These are phyloP conservation scores for Mactra quadrangularis DNA, from an alignment of 1,140 invertebrate genomes.

Conservation along the genomic window DNA sequence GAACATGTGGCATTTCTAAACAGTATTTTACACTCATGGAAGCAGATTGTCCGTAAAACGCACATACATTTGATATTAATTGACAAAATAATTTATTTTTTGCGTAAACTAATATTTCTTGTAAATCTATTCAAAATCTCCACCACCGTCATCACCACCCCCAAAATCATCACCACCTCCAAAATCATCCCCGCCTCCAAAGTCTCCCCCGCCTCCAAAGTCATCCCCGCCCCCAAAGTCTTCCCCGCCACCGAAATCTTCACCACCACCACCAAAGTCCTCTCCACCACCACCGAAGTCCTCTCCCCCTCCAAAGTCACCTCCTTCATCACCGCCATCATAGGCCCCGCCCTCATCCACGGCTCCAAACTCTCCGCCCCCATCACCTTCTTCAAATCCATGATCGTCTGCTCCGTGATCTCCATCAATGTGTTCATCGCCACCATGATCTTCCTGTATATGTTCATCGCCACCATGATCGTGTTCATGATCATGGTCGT, in stretches of 20 bases:
- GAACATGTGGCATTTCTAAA: too few species aligned
- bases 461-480: too few species aligned
- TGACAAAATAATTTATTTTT: too few species aligned
- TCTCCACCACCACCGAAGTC: too few species aligned
- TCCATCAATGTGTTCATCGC: not conserved
- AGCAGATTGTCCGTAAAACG: too few species aligned
- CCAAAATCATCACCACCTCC: slow-evolving; percentile 10
- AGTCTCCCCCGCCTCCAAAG: slow-evolving; percentile 10
- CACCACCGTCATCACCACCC: too few species aligned
- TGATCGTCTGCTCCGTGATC: not conserved
- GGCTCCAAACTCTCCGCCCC: slow-evolving; percentile 1
- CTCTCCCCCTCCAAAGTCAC: too few species aligned
- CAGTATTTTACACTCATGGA: too few species aligned
- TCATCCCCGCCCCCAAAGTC: slow-evolving; percentile 14
- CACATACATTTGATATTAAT: too few species aligned
- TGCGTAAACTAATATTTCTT: too few species aligned
- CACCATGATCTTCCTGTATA: not conserved
- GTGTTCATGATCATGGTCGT: too few species aligned
- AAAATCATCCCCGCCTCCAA: slow-evolving; percentile 6
- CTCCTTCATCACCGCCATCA: slow-evolving; percentile 9
- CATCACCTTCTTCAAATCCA: slow-evolving; percentile 1
- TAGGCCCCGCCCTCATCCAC: not conserved
- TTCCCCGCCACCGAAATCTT: not conserved
- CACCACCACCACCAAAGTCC: slow-evolving; percentile 20
- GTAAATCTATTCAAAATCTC: too few species aligned